A percentile compares a stretch with the other conserved stretches of the same genome.
phyloP scores from a whole-genome alignment of 2,113 vertebrate genomes.

The Pagrus major region DNA sequence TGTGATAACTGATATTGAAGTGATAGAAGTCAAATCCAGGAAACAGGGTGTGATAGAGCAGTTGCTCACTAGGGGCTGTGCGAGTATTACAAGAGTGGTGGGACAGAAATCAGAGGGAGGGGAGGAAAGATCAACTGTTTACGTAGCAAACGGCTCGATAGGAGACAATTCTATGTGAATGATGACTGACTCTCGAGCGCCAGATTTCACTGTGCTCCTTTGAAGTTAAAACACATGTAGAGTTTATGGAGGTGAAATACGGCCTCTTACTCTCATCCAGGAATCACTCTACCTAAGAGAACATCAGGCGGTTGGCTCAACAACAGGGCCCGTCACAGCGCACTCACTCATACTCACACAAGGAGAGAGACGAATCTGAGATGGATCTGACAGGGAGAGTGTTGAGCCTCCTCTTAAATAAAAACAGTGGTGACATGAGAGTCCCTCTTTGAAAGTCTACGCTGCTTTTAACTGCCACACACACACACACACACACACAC shows the following conservation, averaged over 20 bases:
- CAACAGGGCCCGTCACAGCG: conserved; percentile 11
- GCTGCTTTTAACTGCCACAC: conserved; percentile 25
- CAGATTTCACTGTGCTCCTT: conserved; percentile 49
- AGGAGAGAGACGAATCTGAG: conserved; percentile 12
- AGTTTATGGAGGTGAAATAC: conserved; percentile 60
- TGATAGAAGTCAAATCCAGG: conserved; percentile 73
- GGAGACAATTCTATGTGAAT: conserved; percentile 32
- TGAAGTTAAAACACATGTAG: conserved; percentile 66
- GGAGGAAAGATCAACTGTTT: conserved; percentile 61
- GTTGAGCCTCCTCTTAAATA: conserved; percentile 36
- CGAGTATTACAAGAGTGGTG: conserved; percentile 49
- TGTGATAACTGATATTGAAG: conserved; percentile 74
- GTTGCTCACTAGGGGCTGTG: conserved; percentile 62
- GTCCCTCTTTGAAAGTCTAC: conserved; percentile 34
- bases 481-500: conserved; percentile 33
- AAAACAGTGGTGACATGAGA: conserved; percentile 60
- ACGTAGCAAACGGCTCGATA: conserved; percentile 49
- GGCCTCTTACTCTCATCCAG: conserved; percentile 46
- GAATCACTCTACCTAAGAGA: conserved; percentile 55
- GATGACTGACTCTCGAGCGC: conserved; percentile 30
- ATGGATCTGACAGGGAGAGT: conserved; percentile 13
- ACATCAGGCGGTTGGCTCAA: conserved; percentile 35
- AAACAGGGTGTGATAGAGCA: conserved; percentile 64
- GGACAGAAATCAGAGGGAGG: conserved; percentile 40
- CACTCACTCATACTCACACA: conserved; percentile 15